Percentiles rank a stretch among this genome's conserved stretches.
These are phyloP conservation scores for Drosophila quadrilineata DNA, from an alignment of 1,140 invertebrate species.

Conservation along the genomic window DNA sequence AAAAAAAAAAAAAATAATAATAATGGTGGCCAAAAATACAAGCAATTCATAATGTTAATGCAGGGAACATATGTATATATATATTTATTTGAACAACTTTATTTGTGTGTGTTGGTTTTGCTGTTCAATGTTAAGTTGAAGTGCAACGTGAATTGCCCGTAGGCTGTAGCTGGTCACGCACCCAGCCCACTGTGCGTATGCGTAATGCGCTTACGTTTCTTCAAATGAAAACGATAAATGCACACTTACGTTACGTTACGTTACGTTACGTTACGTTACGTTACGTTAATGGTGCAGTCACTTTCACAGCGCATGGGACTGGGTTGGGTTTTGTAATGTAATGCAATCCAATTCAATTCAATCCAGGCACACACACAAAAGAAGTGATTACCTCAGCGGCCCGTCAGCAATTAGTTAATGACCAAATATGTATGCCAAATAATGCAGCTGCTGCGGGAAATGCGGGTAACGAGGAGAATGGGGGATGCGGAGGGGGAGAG, in stretches of 20 bases:
- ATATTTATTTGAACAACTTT: no score
- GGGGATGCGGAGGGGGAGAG: slow-evolving; percentile 20
- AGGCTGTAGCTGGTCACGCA: no score
- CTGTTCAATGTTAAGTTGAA: slow-evolving; percentile 72
- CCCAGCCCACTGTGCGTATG: slow-evolving; percentile 69
- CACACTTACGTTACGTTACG: no score
- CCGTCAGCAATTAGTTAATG: slow-evolving; percentile 70
- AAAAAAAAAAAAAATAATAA: background rate
- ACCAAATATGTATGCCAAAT: slow-evolving; percentile 75
- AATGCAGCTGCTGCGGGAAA: slow-evolving; percentile 46
- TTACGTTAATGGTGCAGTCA: slow-evolving; percentile 40
- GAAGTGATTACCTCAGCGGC: slow-evolving; percentile 61
- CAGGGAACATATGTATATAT: background rate
- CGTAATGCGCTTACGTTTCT: slow-evolving; percentile 46
- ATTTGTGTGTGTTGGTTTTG: no score
- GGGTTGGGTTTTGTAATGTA: slow-evolving; percentile 26
- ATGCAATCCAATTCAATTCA: no score
- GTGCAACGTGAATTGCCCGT: slow-evolving; percentile 31
- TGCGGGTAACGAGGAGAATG: no score
- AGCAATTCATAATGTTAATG: slow-evolving; percentile 25
- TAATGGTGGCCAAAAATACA: no score
- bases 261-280: slow-evolving; percentile 39
- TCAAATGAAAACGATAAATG: no score
- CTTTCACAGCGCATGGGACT: slow-evolving; percentile 45
- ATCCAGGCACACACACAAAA: background rate